A percentile compares a stretch with the other conserved stretches of the same genome.
These are phyloP conservation scores for Mechanitis messenoides DNA, from an alignment of 2,888 invertebrate genomes.

Conservation along the genomic window DNA sequence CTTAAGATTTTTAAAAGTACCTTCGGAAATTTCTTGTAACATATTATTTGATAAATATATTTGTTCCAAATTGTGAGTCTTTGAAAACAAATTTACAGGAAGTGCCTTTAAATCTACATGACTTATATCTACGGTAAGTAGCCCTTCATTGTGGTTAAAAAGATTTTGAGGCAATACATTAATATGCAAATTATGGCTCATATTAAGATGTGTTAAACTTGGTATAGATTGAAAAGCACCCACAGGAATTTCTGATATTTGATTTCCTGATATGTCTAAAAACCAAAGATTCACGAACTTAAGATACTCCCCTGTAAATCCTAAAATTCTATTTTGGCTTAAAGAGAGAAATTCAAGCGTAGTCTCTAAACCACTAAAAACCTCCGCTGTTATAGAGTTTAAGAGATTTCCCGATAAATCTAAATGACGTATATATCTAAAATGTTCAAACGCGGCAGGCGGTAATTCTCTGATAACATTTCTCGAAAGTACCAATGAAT, in stretches of 20 bases:
- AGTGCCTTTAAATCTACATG: slow-evolving; percentile 84
- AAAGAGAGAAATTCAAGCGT: slow-evolving; percentile 83
- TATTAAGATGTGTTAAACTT: slow-evolving; percentile 82
- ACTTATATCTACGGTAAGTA: slow-evolving; percentile 84
- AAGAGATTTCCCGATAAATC: slow-evolving; percentile 89
- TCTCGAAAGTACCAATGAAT: slow-evolving; percentile 84
- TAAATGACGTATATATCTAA: slow-evolving; percentile 82
- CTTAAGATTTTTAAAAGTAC: slow-evolving; percentile 84
- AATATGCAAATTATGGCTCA: slow-evolving; percentile 85
- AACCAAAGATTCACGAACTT: slow-evolving; percentile 79
- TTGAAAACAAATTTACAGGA: slow-evolving; percentile 82
- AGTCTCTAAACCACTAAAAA: slow-evolving; percentile 85
- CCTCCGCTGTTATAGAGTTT: slow-evolving; percentile 82
- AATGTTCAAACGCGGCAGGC: slow-evolving; percentile 85
- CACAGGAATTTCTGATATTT: slow-evolving; percentile 82
- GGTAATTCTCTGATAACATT: slow-evolving; percentile 93
- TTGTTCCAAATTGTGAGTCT: slow-evolving; percentile 79
- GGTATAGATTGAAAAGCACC: slow-evolving; percentile 81
- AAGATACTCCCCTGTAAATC: slow-evolving; percentile 79
- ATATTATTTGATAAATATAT: slow-evolving; percentile 84
- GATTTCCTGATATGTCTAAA: slow-evolving; percentile 88
- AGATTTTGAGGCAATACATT: slow-evolving; percentile 79
- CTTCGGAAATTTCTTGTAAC: slow-evolving; percentile 85
- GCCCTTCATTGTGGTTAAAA: slow-evolving; percentile 81
- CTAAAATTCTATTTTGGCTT: slow-evolving; percentile 84